Percentiles rank a stretch among this genome's conserved stretches.
Evolutionary conservation across 2,113 vertebrate species (phyloP).

Genomic region (Bubalus kerabau): DNA sequence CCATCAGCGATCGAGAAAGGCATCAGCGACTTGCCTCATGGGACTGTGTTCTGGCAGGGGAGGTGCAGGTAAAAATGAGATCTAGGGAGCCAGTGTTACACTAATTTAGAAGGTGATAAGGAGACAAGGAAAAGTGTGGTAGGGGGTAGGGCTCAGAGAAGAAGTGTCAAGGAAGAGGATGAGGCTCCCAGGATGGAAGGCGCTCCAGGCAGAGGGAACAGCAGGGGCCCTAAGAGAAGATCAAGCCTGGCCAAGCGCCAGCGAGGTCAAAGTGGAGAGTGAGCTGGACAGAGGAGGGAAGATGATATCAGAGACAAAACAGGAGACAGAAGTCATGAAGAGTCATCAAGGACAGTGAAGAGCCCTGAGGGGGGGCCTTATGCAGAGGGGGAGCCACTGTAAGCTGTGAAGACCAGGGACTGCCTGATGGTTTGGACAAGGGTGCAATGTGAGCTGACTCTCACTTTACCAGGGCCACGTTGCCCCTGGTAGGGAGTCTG

Average conservation of each 20-base stretch:
- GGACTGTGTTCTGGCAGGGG: neutral
- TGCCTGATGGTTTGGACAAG: neutral
- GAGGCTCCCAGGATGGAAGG: neutral
- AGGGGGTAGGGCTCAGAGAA: neutral
- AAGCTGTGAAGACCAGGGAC: neutral
- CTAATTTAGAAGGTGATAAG: neutral
- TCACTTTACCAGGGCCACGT: neutral
- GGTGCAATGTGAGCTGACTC: neutral
- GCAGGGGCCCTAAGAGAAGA: neutral
- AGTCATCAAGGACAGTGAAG: neutral
- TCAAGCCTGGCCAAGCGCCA: neutral
- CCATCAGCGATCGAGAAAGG: neutral
- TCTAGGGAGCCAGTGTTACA: neutral
- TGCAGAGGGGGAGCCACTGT: neutral
- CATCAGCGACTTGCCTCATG: neutral
- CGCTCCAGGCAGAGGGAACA: neutral
- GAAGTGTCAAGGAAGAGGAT: neutral
- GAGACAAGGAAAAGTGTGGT: neutral
- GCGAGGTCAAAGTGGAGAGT: neutral
- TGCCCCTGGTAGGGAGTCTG: neutral
- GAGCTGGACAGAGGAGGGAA: neutral
- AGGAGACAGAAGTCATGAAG: neutral
- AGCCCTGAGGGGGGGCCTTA: too few relatives aligned
- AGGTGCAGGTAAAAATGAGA: neutral
- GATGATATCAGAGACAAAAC: neutral